A percentile compares a stretch with the other conserved stretches of the same genome.
Evolutionary conservation across 2,888 invertebrate species (phyloP).

Genomic region (Anorthoa munda): DNA sequence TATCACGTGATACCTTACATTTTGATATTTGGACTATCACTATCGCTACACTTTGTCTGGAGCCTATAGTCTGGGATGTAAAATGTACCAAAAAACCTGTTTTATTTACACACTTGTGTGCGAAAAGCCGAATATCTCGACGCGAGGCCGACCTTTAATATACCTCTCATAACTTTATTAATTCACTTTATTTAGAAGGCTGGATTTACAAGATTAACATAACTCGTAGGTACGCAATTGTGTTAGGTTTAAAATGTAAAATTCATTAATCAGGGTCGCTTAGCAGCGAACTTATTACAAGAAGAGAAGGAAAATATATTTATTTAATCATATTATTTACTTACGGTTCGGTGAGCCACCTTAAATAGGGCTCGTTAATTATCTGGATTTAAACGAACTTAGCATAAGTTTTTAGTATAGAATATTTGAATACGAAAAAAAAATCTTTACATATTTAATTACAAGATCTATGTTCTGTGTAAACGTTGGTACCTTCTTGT

Average conservation of each 20-base stretch:
- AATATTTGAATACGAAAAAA: too few relatives aligned
- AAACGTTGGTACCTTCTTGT: too few relatives aligned
- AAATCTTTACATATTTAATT: too few relatives aligned
- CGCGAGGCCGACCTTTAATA: conserved; percentile 19
- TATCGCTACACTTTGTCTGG: too few relatives aligned
- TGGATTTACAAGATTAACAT: conserved; percentile 56
- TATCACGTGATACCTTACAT: too few relatives aligned
- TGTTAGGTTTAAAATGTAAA: conserved; percentile 60
- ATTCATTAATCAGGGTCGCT: conserved; percentile 58
- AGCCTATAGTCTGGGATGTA: too few relatives aligned
- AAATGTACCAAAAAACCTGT: neutral
- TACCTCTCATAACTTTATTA: conserved; percentile 21
- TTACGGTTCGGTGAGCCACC: conserved; percentile 35
- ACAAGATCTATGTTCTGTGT: too few relatives aligned
- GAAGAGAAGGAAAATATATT: conserved; percentile 53
- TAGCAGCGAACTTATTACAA: conserved; percentile 43
- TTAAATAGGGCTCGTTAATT: conserved; percentile 35
- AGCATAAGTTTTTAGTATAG: too few relatives aligned
- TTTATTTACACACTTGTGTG: neutral
- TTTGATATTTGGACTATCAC: too few relatives aligned
- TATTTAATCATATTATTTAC: conserved; percentile 63
- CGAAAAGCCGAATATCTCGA: conserved; percentile 8
- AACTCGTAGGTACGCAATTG: conserved; percentile 47
- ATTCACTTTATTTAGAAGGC: conserved; percentile 44
- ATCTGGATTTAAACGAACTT: too few relatives aligned